Base-by-base conservation (phyloP, 2,113 vertebrate species). In the Numida meleagris region DNA sequence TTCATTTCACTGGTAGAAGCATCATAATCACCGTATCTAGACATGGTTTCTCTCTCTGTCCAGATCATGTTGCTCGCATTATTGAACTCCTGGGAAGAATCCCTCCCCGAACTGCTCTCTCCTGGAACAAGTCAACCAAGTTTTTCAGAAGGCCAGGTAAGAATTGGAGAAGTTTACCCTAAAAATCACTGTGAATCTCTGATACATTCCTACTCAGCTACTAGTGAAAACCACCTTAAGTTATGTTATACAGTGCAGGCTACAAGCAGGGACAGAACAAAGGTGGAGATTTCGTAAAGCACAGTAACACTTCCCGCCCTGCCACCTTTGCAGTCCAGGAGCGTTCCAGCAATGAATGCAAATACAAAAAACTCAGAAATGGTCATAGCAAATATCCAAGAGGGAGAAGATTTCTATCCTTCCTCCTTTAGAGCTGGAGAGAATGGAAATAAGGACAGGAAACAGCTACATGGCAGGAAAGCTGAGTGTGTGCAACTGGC, bases 31-130 rank as follows among this genome's bases (percentile, higher is more conserved):
- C 25, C 36, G 8, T 38, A 48, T 25, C 67, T 48, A 75, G 36
- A 66, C 34, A 21, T 65, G 61, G 36, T 75, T 51, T 78, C 61
- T 14, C 59, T 82, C 27, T 81, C 94, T 43, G 19, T 73, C 59
- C 85, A 99, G 98, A 99, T 95, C 98, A 99, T 0, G 97, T 99
- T 74, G 98, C 97, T 89, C 95, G 98, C 83, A 98, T 99, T 74
- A 98, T 98, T 40, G 98, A 98, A 75, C 98, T 99, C 79, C 96
- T 99, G 46, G 98, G 98, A 67, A 98, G 96, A 96, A 98, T 99
- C 68, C 98, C 98, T 55, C 91, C 96, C 51, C 95, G 95, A 81
- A 96, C 98, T 43, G 97, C 97, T 62, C 92, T 98, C 55, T 98
- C 98, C 25, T 98, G 98, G 40, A 99, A 98, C 94, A 98, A 98